A percentile compares a stretch with the other conserved stretches of the same genome.
phyloP scores from a whole-genome alignment of 2,797 vertebrate species.

The Manis javanica region DNA sequence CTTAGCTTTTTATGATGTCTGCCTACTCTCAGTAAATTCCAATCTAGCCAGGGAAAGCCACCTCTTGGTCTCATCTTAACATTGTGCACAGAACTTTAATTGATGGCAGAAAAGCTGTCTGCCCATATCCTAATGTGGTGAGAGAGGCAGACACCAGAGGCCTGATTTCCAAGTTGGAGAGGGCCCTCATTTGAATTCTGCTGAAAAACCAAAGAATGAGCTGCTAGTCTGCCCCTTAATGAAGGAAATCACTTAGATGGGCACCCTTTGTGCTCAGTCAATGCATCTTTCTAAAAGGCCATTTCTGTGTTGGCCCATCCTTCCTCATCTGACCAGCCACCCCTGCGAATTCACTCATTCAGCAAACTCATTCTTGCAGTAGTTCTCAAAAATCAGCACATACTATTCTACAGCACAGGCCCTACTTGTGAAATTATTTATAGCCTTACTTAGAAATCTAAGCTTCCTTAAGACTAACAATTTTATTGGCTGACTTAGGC shows the following conservation, averaged over 20 bases:
- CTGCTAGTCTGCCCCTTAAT: neutral
- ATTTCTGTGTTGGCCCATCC: slow-evolving; percentile 65
- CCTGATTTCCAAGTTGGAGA: neutral
- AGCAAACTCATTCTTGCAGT: slow-evolving; percentile 81
- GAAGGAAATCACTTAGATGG: slow-evolving; percentile 61
- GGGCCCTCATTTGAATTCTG: slow-evolving; percentile 54
- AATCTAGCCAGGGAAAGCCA: slow-evolving; percentile 70
- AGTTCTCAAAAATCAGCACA: slow-evolving; percentile 78
- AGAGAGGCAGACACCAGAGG: neutral
- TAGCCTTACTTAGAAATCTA: slow-evolving; percentile 82
- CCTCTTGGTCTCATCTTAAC: slow-evolving; percentile 64
- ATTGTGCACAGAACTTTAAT: slow-evolving; percentile 54
- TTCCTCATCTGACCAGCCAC: slow-evolving; percentile 72
- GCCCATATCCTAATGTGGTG: neutral
- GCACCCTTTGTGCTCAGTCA: slow-evolving; percentile 45
- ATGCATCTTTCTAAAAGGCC: slow-evolving; percentile 73
- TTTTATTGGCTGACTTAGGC: slow-evolving; percentile 69
- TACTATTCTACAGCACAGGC: slow-evolving; percentile 73
- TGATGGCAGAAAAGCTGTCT: slow-evolving; percentile 60
- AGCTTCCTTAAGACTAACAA: slow-evolving; percentile 76
- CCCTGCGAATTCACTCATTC: slow-evolving; percentile 74
- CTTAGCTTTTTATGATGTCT: slow-evolving; percentile 57
- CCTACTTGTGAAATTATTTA: slow-evolving; percentile 83
- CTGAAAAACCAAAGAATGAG: slow-evolving; percentile 31
- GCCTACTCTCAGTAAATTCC: slow-evolving; percentile 73